phyloP scores from a whole-genome alignment of 2,797 vertebrate species.

The Tragelaphus oryx region DNA sequence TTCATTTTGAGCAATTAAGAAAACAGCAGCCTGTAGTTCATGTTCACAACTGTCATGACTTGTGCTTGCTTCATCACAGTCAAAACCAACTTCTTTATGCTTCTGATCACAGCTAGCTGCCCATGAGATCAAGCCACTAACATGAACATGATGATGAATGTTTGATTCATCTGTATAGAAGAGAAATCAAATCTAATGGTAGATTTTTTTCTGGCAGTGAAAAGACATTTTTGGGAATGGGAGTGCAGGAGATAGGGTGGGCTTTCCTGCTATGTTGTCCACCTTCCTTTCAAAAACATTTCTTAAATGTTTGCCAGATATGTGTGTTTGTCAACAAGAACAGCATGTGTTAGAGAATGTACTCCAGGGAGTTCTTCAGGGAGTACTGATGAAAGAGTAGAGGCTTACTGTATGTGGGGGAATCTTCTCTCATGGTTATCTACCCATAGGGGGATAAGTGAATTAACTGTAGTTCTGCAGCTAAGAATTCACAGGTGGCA shows the following conservation, averaged over 20 bases:
- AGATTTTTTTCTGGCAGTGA: background rate
- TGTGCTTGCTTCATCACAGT: background rate
- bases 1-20: background rate
- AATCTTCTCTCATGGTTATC: background rate
- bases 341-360: background rate
- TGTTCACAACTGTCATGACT: background rate
- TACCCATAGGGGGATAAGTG: background rate
- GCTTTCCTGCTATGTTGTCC: background rate
- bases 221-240: background rate
- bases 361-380: background rate
- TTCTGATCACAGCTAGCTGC: background rate
- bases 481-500: background rate
- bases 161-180: background rate
- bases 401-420: background rate
- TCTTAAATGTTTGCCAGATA: background rate
- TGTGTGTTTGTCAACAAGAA: background rate
- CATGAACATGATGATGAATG: background rate
- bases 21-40: background rate
- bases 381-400: background rate
- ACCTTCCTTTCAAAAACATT: background rate
- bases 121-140: background rate
- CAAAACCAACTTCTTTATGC: background rate
- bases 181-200: background rate
- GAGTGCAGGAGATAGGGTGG: no score
- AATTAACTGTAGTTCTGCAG: background rate